Evolutionary conservation across 2,888 invertebrate species (phyloP), one percentile per base, ranked within the genome.

Genomic region (Panzeria rudis): DNA sequence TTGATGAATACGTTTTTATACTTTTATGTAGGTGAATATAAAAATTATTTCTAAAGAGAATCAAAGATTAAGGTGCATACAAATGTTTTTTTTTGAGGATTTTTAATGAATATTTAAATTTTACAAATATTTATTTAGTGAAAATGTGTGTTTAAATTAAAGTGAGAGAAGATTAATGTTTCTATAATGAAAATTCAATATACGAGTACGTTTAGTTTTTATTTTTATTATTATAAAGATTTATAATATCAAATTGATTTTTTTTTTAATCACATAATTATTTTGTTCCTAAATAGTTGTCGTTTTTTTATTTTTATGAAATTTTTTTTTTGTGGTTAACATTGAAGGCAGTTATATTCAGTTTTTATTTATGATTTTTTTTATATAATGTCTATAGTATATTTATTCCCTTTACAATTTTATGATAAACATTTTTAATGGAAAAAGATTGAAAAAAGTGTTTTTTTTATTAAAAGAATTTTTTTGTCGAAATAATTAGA

Each of bases 321-420:
- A 73, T 78, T 47, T 50, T 32, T 41, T 54, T 62, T 78, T 78
- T 75, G 80, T 85, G 78, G 75, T 85, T 82, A 82, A 85, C 82
- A 79, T 82, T 82, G 59, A 85, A 85, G 85, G 85, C 85, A 85
- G 85, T 85, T 85, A 38, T 82, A 82, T 85, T 81, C 35, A 73
- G 72, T 77, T 81, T 69, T 71, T 84, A 56, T 68, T 41, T 25
- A 6, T 52, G 17, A 23, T 6, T 56, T 64, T 54, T 47, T 47
- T 52, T 41, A 32, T 64, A 25, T 29, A 9, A 17, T 38, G 11
- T 38, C 8, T 11, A 20, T 50, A n/a, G 20, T 50, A 56, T 29
- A 5, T 29, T 29, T 35, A 56, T 66, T 64, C 47, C 54, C 64
- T 50, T 69, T 73, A 29, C 23, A 44, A 47, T 52, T 54, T 38